Evolutionary conservation across 2,113 vertebrate species (phyloP).

Genomic region (Glareola pratincola): DNA sequence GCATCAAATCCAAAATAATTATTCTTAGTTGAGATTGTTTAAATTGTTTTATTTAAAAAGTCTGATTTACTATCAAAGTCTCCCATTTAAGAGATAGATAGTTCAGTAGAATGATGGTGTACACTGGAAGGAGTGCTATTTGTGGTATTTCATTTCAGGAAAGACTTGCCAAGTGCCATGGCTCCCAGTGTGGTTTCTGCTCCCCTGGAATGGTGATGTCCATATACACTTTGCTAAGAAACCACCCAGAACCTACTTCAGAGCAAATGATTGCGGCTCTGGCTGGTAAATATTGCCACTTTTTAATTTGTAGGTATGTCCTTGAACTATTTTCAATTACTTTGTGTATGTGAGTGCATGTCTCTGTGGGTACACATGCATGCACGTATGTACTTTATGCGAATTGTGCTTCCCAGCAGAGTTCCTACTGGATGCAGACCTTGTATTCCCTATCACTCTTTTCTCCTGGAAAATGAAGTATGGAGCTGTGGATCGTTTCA

Average conservation of each 20-base stretch:
- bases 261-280: slow-evolving; percentile 79
- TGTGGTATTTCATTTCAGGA: slow-evolving; percentile 70
- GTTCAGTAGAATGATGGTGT: background rate
- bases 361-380: background rate
- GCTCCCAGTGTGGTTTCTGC: slow-evolving; percentile 90
- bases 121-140: background rate
- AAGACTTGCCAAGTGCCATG: slow-evolving; percentile 84
- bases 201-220: slow-evolving; percentile 90
- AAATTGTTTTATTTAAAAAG: background rate
- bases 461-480: background rate
- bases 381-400: background rate
- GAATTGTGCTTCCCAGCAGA: background rate
- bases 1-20: background rate
- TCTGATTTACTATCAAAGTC: background rate
- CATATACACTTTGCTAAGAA: slow-evolving; percentile 84
- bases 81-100: background rate
- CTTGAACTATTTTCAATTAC: background rate
- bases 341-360: background rate
- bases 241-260: slow-evolving; percentile 74
- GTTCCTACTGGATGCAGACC: background rate
- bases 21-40: background rate
- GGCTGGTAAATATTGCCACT: slow-evolving; percentile 64
- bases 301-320: background rate
- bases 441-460: background rate
- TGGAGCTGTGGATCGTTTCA: background rate